Evolutionary conservation across 1,140 invertebrate species (phyloP).

Genomic region (Drosophila kanapiae): DNA sequence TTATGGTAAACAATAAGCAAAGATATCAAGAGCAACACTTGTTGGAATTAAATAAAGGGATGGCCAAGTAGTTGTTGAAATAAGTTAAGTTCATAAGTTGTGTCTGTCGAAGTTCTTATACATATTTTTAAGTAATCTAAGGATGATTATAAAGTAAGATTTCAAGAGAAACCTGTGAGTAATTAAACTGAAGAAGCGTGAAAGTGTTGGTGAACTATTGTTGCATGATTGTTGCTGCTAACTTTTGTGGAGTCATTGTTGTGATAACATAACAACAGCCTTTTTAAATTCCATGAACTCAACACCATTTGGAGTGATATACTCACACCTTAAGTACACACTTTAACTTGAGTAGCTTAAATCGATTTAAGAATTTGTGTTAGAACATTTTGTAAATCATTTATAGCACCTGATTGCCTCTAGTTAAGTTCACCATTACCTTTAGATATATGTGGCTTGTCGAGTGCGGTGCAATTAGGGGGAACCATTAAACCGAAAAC

Average conservation of each 20-base stretch:
- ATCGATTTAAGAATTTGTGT: background rate
- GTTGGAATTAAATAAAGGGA: background rate
- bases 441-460: background rate
- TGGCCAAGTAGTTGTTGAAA: background rate
- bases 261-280: background rate
- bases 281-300: too few species aligned
- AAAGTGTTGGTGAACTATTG: background rate
- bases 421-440: background rate
- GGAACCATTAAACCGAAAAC: constrained; percentile 12
- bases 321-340: too few species aligned
- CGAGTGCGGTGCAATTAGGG: constrained; percentile 11
- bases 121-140: background rate
- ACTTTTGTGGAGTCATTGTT: background rate
- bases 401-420: background rate
- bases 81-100: too few species aligned
- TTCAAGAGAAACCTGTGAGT: background rate
- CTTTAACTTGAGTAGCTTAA: background rate
- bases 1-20: background rate
- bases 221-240: background rate
- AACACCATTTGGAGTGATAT: too few species aligned
- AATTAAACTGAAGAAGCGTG: background rate
- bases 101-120: too few species aligned
- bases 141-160: background rate
- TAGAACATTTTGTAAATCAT: background rate
- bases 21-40: background rate